Base-by-base conservation (phyloP, 2,888 invertebrate genomes). In the Mantis religiosa region DNA sequence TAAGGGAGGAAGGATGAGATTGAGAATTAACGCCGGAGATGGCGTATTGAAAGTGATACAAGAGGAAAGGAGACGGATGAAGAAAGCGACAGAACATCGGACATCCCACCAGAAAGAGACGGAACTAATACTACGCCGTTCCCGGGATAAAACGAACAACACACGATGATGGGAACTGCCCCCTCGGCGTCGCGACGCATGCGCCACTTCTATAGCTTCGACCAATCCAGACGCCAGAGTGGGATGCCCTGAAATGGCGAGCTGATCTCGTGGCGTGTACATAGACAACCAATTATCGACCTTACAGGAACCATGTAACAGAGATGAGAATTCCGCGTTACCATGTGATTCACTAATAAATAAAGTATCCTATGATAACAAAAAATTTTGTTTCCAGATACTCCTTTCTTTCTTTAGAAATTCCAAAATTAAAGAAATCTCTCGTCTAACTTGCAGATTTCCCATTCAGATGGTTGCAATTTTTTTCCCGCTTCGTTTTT, bases 171-270 rank as follows among this genome's bases (percentile, higher is more conserved):
- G 87, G 15, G 47, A 54, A 83, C 82, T 89, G 84, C 88, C 89
- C 90, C 90, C 83, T 83, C 82, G 87, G 71, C 88, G 83, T 84
- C 34, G 84, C 87, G 28, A 87, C 90, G 90, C 89, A 86, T 83
- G 89, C 90, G 89, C 88, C 28, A 82, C 34, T 25, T 27, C 54
- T 27, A 54, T 87, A 82, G 30, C 83, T 34, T 87, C 88, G 87
- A 88, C 90, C 90, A 90, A 90, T 90, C 89, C 88, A 81, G 85
- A 86, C 89, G 87, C 83, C 83, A 82, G 89, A 87, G 90, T 89
- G 90, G 90, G 89, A 87, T 88, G 88, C 89, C 88, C 84, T 47
- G 90, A 87, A 89, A 89, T 89, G 90, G 90, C 90, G 90, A 90
- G 88, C 89, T 85, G 89, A 89, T 89, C 89, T 89, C 87, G 81